Percentiles rank a stretch among this genome's conserved stretches.
Evolutionary conservation across 2,113 vertebrate species (phyloP).

Genomic region (Azemiops feae): DNA sequence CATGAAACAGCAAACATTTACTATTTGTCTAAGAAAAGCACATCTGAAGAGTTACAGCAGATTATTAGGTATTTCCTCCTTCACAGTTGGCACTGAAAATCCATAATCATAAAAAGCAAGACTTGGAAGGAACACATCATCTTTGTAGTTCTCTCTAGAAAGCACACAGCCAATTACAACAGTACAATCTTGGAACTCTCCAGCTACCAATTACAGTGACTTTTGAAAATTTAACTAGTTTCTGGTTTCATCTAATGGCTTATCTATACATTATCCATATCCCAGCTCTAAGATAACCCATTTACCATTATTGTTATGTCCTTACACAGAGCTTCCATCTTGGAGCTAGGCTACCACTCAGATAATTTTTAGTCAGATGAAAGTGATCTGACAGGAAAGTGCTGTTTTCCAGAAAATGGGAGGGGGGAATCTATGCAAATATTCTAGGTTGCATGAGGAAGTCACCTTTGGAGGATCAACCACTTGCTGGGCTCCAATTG

Average conservation of each 20-base stretch:
- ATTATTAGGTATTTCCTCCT: conserved; percentile 30
- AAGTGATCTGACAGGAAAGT: neutral
- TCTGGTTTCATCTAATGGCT: neutral
- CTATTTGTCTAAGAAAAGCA: conserved; percentile 15
- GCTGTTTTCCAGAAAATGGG: neutral
- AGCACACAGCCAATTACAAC: conserved; percentile 5
- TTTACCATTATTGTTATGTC: neutral
- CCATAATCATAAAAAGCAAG: neutral
- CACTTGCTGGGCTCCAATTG: neutral
- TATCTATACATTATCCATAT: neutral
- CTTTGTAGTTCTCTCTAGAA: neutral
- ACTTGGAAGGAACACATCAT: neutral
- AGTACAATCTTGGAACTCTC: neutral
- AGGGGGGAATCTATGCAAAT: neutral
- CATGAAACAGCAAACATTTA: neutral
- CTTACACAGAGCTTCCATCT: neutral
- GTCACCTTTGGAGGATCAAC: neutral
- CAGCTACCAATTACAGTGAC: conserved; percentile 6
- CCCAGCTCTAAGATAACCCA: neutral
- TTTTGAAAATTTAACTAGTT: neutral
- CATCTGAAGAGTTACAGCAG: conserved; percentile 19
- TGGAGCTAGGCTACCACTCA: neutral
- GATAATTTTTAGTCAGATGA: neutral
- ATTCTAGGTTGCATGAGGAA: neutral
- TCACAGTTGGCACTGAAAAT: conserved; percentile 32